Base-by-base conservation (phyloP, 2,113 vertebrate genomes). In the Plotosus lineatus region DNA sequence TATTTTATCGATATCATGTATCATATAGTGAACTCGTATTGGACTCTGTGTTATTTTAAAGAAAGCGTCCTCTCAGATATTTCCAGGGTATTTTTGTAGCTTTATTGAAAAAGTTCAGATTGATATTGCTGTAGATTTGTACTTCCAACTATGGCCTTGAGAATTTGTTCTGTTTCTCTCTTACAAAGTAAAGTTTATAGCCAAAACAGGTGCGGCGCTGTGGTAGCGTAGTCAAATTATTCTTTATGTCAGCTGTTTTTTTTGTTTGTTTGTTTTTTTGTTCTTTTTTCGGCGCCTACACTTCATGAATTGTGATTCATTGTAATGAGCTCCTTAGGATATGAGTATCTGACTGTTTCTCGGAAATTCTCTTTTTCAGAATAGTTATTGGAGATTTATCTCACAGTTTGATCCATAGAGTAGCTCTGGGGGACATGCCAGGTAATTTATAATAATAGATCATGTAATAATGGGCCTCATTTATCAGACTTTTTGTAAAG, bases 1-100 rank as follows among this genome's bases (percentile, higher is more conserved):
- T 79, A 36, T 31, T 12, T 72, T 26, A 31, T 31, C n/a, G 60
- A 71, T 3, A 0, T 80, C 61, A 81, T 60, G 48, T 50, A 73
- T 48, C 48, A 40, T 33, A 31, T 31, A 72, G 42, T 48, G 42
- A 48, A 14, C 4, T 31, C 17, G 9, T 73, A 11, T 23, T 36
- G 46, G 28, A 36, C 23, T 58, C 65, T 36, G 26, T 53, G n/a
- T 15, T 72, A 44, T 60, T 72, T 42, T 17, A 31, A 40, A 65
- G 0, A 33, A 77, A 60, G 42, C 50, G 55, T 68, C 78, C 68
- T 80, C 48, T 50, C 60, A 72, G 60, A 78, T 44, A 44, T 72
- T 72, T 72, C 51, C 78, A 60, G 68, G 76, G 51, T 80, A 80
- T 80, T 79, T 79, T 80, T 80, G 78, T 80, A 80, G 78, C 40